Base-by-base conservation (phyloP, 2,888 invertebrate species). In the Aleiodes leptofemur region DNA sequence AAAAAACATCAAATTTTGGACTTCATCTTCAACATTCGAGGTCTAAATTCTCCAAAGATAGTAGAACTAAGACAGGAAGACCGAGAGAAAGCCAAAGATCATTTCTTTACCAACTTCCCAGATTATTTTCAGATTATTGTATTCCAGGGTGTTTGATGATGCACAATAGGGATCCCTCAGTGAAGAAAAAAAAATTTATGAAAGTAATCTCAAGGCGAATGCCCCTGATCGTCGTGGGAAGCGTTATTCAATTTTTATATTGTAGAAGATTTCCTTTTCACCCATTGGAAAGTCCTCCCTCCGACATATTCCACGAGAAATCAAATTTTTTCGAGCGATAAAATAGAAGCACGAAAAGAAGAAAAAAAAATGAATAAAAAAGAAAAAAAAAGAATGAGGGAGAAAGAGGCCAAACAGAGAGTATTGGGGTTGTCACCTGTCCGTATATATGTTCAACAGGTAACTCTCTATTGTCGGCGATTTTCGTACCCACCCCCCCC, bases 151-250 rank as follows among this genome's bases (percentile, higher is more conserved):
- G 31, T 68, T 68, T 31, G 29, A 4, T 53, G 14, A 51, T n/a
- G 51, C 9, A 68, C 68, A 68, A 68, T 51, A 51, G 51, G 51
- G 51, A 51, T 50, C 50, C 50, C 51, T 29, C 29, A 23, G 23
- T 23, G 23, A 23, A 23, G 68, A 72, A 76, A 74, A 79, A 80
- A 82, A 84, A 85, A 87, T 88, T 86, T 87, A 86, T 87, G 83
- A 83, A 84, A 86, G 86, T 87, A 87, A 88, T 87, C 88, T 83
- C 86, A 84, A 84, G 13, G 43, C 43, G 34, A 56, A 34, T 56
- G 56, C 56, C 87, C 86, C 83, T 89, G 89, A 89, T 89, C 88
- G 83, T 88, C 89, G 89, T 89, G 89, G 89, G 89, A 34, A 89
- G 88, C 87, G 82, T 72, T 64, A 71, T 66, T 75, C 76, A 78